Base-by-base conservation (phyloP, 2,113 vertebrate species). In the Triplophysa siluroides region DNA sequence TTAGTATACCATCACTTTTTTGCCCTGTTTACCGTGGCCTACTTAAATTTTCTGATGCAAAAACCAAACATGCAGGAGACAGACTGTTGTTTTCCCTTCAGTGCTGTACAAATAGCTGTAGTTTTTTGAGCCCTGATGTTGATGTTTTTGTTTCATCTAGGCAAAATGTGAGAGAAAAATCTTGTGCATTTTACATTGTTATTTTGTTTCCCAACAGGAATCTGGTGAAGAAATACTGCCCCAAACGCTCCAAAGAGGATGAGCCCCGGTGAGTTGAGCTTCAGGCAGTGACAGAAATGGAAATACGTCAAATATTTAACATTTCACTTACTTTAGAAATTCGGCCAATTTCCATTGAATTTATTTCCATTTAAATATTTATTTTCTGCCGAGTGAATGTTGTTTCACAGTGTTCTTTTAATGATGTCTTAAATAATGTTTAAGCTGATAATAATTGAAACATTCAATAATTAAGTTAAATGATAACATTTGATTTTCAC, bases 161-260 rank as follows among this genome's bases (percentile, higher is more conserved):
- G 62, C 4, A 64, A 8, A 29, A 61, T 24, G 9, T 13, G 12
- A 16, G 11, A 3, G 19, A 7, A 16, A 18, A 18, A 18, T 54
- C 1, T 0, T 54, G 14, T 62, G n/a, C 43, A 33, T 79, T 62
- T 9, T 68, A 54, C 82, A 77, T 26, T 80, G 41, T 84, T 0
- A 9, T 21, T 56, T 61, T 85, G 24, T 76, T 80, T 58, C 70
- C 63, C n/a, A 7, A 74, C 88, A 99, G 98, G 91, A 97, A 93
- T 91, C 88, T 98, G 91, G 96, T 98, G 74, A 98, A 99, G 93
- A 99, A 99, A 87, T 98, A 98, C 76, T 97, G 96, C 88, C 97
- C 96, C 8, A 99, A 99, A 83, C 96, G 98, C 79, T 86, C 96
- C 72, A 99, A 99, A 94, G 98, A 99, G 56, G 98, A 99, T 78